Conservation (phyloP, 2,797 vertebrate species). For the Huso huso region DNA sequence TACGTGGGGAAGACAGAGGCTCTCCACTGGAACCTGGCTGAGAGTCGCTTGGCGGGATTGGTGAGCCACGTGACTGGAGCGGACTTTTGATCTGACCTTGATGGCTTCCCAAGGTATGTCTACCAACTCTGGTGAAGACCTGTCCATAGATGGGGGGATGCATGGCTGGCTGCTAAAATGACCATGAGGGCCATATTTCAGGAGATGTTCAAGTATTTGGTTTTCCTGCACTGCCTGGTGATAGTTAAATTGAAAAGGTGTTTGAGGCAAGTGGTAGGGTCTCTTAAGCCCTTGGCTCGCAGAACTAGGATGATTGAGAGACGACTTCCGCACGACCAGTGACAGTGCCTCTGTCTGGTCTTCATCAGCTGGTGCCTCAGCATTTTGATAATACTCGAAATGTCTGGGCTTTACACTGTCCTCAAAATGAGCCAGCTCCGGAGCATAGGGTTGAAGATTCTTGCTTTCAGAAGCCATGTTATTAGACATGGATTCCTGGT, state of each 20-base stretch:
- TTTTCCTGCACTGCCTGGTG: constrained; percentile 59
- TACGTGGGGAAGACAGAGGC: constrained; percentile 57
- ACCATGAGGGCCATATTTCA: constrained; percentile 56
- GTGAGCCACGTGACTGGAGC: constrained; percentile 58
- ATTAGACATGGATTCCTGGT: constrained; percentile 35
- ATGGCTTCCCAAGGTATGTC: constrained; percentile 64
- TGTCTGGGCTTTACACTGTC: constrained; percentile 42
- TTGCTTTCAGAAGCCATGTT: constrained; percentile 38
- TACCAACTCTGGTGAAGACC: constrained; percentile 51
- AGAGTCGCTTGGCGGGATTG: constrained; percentile 49
- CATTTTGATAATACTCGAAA: constrained; percentile 52
- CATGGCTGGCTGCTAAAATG: constrained; percentile 48
- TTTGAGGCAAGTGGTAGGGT: constrained; percentile 50
- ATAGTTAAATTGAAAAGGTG: constrained; percentile 55
- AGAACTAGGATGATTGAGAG: constrained; percentile 41
- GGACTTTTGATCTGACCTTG: constrained; percentile 58
- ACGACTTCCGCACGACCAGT: constrained; percentile 53
- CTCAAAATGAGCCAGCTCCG: constrained; percentile 42
- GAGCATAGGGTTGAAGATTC: constrained; percentile 31
- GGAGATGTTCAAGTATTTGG: constrained; percentile 70
- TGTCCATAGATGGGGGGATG: constrained; percentile 47
- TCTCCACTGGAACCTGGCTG: constrained; percentile 47
- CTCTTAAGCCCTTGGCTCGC: constrained; percentile 55
- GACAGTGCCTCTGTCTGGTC: constrained; percentile 58
- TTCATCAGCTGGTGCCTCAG: constrained; percentile 47